These are phyloP conservation scores for Drosophila sulfurigaster DNA, from an alignment of 1,140 invertebrate species.

Conservation along the genomic window DNA sequence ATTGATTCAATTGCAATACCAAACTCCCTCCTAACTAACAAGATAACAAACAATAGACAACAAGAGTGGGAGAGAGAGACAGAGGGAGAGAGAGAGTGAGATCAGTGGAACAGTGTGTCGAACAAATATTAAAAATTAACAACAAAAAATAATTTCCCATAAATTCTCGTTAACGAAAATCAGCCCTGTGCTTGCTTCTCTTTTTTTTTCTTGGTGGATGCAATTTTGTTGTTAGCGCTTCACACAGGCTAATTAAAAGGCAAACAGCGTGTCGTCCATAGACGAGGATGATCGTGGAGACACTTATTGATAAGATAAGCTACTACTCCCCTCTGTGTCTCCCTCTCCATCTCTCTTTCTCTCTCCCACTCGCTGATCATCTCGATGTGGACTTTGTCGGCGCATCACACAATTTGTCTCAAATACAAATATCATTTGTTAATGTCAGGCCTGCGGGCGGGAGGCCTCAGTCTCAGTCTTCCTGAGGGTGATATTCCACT, in stretches of 20 bases:
- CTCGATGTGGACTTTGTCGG: conserved; percentile 38
- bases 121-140: conserved; percentile 81
- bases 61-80: conserved; percentile 26
- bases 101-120: conserved; percentile 38
- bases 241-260: conserved; percentile 80
- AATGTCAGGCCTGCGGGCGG: conserved; percentile 73
- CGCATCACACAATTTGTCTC: conserved; percentile 79
- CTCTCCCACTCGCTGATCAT: background rate
- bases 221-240: conserved; percentile 63
- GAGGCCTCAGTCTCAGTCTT: conserved; percentile 17
- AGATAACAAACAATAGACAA: conserved; percentile 64
- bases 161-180: conserved; percentile 77
- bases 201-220: conserved; percentile 8
- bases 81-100: conserved; percentile 3
- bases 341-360: background rate
- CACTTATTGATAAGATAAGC: conserved; percentile 43
- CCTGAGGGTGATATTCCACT: conserved; percentile 20
- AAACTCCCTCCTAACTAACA: conserved; percentile 43
- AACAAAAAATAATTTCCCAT: conserved; percentile 83
- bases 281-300: conserved; percentile 39
- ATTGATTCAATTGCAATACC: conserved; percentile 73
- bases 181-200: conserved; percentile 5
- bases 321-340: conserved; percentile 18
- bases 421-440: conserved; percentile 83
- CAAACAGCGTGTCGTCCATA: conserved; percentile 60